Evolutionary conservation across 2,113 vertebrate genomes (phyloP), one percentile per base, ranked within the genome.

Genomic region (Lampris incognitus): DNA sequence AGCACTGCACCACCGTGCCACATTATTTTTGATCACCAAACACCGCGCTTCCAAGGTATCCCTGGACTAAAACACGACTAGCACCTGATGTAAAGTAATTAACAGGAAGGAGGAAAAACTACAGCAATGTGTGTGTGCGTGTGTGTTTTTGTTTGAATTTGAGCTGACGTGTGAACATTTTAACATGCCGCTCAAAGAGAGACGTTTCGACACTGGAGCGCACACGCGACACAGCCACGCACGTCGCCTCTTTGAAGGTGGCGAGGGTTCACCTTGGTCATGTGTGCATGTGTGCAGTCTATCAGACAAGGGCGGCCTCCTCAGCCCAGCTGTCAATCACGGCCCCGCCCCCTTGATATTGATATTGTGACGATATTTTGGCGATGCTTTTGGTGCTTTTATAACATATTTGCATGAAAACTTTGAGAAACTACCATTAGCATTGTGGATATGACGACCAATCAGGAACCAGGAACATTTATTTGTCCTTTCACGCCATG

Each of bases 251-350:
- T 55, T 44, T 42, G 55, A 8, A 50, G 62, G 54, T 76, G 48
- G 69, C 72, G 36, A 38, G 48, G 71, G 74, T 74, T 63, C 64
- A 52, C 58, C 56, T 40, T 71, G 68, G 61, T 72, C n/a, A 44
- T 40, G 7, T 61, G 48, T 51, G 24, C 24, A 24, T 24, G 24
- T 24, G 24, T 24, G 24, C 24, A 1, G 46, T 72, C 68, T 37
- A n/a, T 51, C 48, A 7, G 63, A 54, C 63, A 76, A 72, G 74
- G 75, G 71, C 10, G 54, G 74, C 72, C 73, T 85, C 79, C 76
- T 85, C 44, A 78, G 83, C 49, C 73, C 72, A 88, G 89, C 88
- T 91, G 90, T 91, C 91, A 24, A 75, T 89, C 86, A 84, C 52
- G 8, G 65, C 74, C 75, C 78, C 85, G 11, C 36, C 54, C 13